Base-by-base conservation (phyloP, 2,888 invertebrate genomes). In the Drosophila bunnanda region DNA sequence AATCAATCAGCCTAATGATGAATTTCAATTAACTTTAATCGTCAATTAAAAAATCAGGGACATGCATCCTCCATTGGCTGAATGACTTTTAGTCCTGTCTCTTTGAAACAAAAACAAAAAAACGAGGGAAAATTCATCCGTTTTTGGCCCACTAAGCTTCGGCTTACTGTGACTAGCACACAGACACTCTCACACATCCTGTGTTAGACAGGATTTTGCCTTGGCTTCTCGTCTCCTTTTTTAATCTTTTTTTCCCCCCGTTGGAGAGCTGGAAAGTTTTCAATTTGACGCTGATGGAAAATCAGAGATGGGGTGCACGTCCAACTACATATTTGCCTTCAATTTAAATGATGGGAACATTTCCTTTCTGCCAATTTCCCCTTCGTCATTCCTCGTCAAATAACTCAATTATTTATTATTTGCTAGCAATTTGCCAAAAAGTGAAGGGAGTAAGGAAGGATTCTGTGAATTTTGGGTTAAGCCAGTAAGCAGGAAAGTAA, bases 1-100 rank as follows among this genome's bases (percentile, higher is more conserved):
- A 32, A 64, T 69, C 85, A 82, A 84, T 82, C 77, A 88, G 69
- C 52, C 59, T 68, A 88, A 88, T 82, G 88, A 79, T 72, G 46
- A 60, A 59, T 57, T 58, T 68, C 71, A 62, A 78, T 64, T 77
- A 52, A 43, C 48, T 71, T 46, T 56, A 46, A 64, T 68, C 52
- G 36, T 25, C 74, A 75, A 75, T 75, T 75, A 56, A 44, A 75
- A 59, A 67, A 50, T 30, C 30, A 22, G 53, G 15, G 9, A 17
- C 15, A 59, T 56, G 62, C 62, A 56, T n/a, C 55, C 50, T 15
- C 60, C 50, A 15, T 34, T 17, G 46, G 30, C 22, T 6, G 64
- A 17, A 46, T 48, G 64, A 62, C 62, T 62, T 66, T 55, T 55
- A 44, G 52, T 56, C 20, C 57, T 17, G 22, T 13, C 39, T 10